Evolutionary conservation across 2,888 invertebrate species (phyloP).

Genomic region (Pheosia gnoma): DNA sequence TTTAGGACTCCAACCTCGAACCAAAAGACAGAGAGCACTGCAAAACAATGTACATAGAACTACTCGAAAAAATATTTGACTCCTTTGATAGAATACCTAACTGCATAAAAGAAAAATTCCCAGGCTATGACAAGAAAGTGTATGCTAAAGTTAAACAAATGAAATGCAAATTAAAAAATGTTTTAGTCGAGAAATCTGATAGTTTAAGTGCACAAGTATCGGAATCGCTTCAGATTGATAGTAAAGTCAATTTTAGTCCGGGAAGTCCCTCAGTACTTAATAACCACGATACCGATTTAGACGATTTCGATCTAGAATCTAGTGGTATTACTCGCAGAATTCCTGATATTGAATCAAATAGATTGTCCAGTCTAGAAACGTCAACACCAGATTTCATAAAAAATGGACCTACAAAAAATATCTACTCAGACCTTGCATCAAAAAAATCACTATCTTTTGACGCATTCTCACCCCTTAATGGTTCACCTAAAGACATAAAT

Average conservation of each 20-base stretch:
- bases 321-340: slow-evolving; percentile 42
- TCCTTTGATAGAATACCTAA: slow-evolving; percentile 87
- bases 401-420: slow-evolving; percentile 50
- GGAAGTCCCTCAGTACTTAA: slow-evolving; percentile 45
- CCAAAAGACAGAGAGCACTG: slow-evolving; percentile 57
- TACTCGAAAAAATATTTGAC: slow-evolving; percentile 85
- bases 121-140: slow-evolving; percentile 83
- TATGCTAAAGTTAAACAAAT: slow-evolving; percentile 84
- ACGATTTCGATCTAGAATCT: slow-evolving; percentile 55
- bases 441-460: slow-evolving; percentile 64
- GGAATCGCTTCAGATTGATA: slow-evolving; percentile 37
- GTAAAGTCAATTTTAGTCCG: slow-evolving; percentile 22
- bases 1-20: slow-evolving; percentile 44
- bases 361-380: slow-evolving; percentile 34
- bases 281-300: slow-evolving; percentile 49
- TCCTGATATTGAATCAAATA: slow-evolving; percentile 12
- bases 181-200: slow-evolving; percentile 70
- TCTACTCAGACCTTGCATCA: slow-evolving; percentile 53
- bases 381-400: slow-evolving; percentile 61
- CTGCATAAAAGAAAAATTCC: slow-evolving; percentile 84
- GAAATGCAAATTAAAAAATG: slow-evolving; percentile 82
- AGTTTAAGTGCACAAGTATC: slow-evolving; percentile 30
- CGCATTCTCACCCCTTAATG: slow-evolving; percentile 52
- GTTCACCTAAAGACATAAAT: slow-evolving; percentile 45
- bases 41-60: slow-evolving; percentile 82